phyloP scores from a whole-genome alignment of 2,113 vertebrate genomes.

The Sylvia atricapilla region DNA sequence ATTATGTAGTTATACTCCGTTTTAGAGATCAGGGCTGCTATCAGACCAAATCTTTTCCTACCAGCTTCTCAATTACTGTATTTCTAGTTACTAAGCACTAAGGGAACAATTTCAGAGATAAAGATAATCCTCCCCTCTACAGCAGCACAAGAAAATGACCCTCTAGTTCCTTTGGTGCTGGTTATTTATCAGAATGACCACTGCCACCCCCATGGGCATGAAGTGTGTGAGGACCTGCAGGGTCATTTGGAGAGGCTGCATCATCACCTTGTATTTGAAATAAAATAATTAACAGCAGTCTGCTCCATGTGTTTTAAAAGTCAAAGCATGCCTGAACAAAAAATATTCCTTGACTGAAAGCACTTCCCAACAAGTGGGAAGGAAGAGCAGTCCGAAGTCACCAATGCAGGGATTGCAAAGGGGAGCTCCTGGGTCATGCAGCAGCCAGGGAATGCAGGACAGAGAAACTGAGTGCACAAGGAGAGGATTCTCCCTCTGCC shows the following conservation, averaged over 20 bases:
- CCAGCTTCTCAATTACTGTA: constrained; percentile 53
- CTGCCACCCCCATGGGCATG: neutral
- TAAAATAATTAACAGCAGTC: neutral
- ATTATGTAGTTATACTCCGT: constrained; percentile 21
- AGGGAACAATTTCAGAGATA: constrained; percentile 65
- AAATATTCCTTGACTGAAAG: neutral
- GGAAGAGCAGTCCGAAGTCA: neutral
- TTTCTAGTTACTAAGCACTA: constrained; percentile 66
- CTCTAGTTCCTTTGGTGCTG: constrained; percentile 28
- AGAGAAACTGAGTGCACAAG: neutral
- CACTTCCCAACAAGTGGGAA: neutral
- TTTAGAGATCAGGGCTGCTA: constrained; percentile 40
- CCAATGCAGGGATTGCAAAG: neutral
- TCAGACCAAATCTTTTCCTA: constrained; percentile 59
- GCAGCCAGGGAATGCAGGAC: neutral
- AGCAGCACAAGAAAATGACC: constrained; percentile 55
- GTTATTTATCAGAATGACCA: constrained; percentile 17
- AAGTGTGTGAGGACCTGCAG: neutral
- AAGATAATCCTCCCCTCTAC: constrained; percentile 55
- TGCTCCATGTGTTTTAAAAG: neutral
- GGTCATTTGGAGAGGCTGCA: constrained; percentile 10
- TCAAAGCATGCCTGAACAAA: neutral
- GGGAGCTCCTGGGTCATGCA: neutral
- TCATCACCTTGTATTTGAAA: neutral
- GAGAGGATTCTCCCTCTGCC: neutral